Evolutionary conservation across 2,888 invertebrate species (phyloP).

Genomic region (Gymnosoma rotundatum): DNA sequence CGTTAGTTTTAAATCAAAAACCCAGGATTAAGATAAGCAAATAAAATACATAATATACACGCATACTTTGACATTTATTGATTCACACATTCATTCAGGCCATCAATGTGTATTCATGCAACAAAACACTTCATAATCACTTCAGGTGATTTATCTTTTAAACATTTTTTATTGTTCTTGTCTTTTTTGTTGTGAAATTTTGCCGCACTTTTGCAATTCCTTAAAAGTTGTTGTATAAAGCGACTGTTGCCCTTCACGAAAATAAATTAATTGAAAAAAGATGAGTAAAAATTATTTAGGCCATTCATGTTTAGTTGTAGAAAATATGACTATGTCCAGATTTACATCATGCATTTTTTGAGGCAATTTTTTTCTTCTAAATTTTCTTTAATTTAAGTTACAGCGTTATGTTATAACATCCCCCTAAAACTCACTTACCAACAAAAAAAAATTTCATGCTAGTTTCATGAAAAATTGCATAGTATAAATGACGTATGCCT

Average conservation of each 20-base stretch:
- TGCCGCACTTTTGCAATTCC: conserved; percentile 28
- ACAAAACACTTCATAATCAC: conserved; percentile 1
- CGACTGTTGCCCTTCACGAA: conserved; percentile 39
- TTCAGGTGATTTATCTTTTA: conserved; percentile 37
- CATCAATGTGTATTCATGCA: background rate
- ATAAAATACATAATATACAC: background rate
- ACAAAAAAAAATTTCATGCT: too few species aligned
- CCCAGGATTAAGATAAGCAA: conserved; percentile 34
- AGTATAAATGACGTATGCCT: too few species aligned
- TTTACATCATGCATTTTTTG: too few species aligned
- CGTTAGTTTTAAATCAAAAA: conserved; percentile 7
- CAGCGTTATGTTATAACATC: too few species aligned
- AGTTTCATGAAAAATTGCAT: too few species aligned
- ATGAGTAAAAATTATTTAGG: background rate
- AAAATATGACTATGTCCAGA: too few species aligned
- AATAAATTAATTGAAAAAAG: background rate
- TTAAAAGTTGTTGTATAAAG: background rate
- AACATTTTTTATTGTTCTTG: conserved; percentile 18
- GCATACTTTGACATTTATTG: background rate
- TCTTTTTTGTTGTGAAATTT: conserved; percentile 30
- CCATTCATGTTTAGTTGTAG: background rate
- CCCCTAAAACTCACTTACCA: too few species aligned
- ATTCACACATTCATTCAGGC: background rate
- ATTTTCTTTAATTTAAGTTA: too few species aligned
- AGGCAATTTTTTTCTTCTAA: too few species aligned